A percentile compares a stretch with the other conserved stretches of the same genome.
Evolutionary conservation across 2,888 invertebrate genomes (phyloP).

Genomic region (Pycnomerus fuliginosus): DNA sequence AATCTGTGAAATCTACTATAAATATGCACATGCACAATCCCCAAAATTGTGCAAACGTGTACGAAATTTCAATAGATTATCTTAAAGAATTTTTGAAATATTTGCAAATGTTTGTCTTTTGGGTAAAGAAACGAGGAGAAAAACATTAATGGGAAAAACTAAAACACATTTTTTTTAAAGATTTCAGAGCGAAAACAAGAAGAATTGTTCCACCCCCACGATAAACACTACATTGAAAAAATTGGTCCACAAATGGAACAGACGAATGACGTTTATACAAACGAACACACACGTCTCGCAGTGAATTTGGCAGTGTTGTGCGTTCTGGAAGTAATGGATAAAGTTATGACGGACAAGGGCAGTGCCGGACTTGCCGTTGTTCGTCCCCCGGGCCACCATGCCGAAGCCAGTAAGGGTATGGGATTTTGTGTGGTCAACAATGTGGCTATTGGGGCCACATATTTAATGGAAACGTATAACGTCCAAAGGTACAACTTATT

Average conservation of each 20-base stretch:
- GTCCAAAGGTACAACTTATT: slow-evolving; percentile 59
- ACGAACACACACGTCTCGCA: slow-evolving; percentile 66
- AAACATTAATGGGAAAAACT: no score
- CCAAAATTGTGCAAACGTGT: no score
- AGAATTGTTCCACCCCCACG: slow-evolving; percentile 9
- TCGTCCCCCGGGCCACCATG: slow-evolving; percentile 91
- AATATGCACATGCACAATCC: no score
- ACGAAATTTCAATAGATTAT: no score
- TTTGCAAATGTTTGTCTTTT: no score
- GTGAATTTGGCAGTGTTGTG: slow-evolving; percentile 77
- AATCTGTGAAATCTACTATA: no score
- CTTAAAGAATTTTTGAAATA: no score
- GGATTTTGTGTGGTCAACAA: slow-evolving; percentile 93
- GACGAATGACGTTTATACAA: slow-evolving; percentile 39
- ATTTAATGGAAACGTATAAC: slow-evolving; percentile 53
- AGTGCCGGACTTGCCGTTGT: slow-evolving; percentile 80
- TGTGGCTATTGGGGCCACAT: slow-evolving; percentile 76
- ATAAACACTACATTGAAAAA: slow-evolving; percentile 15
- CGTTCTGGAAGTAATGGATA: slow-evolving; percentile 72
- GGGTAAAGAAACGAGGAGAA: no score
- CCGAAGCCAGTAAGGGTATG: slow-evolving; percentile 70
- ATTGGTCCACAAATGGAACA: background rate
- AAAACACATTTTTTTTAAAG: no score
- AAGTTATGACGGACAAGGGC: slow-evolving; percentile 62
- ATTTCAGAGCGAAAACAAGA: no score